phyloP scores from a whole-genome alignment of 2,888 invertebrate genomes.

The Thera britannica region DNA sequence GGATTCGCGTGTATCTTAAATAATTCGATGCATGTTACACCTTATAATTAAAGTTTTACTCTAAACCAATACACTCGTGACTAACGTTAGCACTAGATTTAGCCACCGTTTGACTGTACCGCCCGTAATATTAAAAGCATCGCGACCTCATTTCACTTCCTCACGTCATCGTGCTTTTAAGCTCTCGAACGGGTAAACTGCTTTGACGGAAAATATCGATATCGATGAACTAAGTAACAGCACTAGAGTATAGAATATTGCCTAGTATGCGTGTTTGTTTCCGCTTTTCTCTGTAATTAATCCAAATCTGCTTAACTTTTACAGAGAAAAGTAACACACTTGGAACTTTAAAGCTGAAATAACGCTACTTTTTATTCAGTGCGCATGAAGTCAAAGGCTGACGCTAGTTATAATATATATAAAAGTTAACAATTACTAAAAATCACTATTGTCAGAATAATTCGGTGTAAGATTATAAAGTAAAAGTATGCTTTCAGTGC shows the following conservation, averaged over 20 bases:
- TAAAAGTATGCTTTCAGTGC: background rate
- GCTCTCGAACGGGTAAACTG: slow-evolving; percentile 56
- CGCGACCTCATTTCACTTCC: slow-evolving; percentile 77
- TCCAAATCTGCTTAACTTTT: too few relatives aligned
- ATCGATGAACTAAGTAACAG: slow-evolving; percentile 20
- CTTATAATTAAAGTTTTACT: background rate
- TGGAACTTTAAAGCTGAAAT: too few relatives aligned
- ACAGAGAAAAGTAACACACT: too few relatives aligned
- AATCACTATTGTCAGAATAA: background rate
- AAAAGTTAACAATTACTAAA: too few relatives aligned
- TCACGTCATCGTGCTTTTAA: slow-evolving; percentile 67
- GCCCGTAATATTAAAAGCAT: slow-evolving; percentile 76
- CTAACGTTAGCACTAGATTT: slow-evolving; percentile 40
- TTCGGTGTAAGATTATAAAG: background rate
- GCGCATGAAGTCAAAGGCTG: too few relatives aligned
- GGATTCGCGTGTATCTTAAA: too few relatives aligned
- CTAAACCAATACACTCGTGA: slow-evolving; percentile 8
- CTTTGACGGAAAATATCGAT: slow-evolving; percentile 45
- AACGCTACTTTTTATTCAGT: too few relatives aligned
- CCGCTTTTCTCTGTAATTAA: too few relatives aligned
- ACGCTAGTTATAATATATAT: too few relatives aligned
- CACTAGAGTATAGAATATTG: background rate
- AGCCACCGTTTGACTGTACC: slow-evolving; percentile 54
- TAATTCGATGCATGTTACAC: too few relatives aligned
- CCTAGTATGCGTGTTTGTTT: too few relatives aligned